phyloP scores from a whole-genome alignment of 2,113 vertebrate species.

The Dicentrarchus labrax region DNA sequence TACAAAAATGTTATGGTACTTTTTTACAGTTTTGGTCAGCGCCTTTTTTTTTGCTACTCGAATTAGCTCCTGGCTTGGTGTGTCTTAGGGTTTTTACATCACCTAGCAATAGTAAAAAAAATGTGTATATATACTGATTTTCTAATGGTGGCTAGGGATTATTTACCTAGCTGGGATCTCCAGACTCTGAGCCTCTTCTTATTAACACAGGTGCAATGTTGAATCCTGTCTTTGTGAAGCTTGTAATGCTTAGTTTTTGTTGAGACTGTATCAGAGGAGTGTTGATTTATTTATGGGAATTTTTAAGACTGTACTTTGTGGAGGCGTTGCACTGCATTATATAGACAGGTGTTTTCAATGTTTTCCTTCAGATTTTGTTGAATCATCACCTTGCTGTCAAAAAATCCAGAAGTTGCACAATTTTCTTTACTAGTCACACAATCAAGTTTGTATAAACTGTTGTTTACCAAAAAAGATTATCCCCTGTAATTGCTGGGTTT shows the following conservation, averaged over 20 bases:
- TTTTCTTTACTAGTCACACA: neutral
- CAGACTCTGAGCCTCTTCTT: neutral
- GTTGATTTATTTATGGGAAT: neutral
- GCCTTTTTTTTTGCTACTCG: neutral
- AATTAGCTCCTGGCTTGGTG: neutral
- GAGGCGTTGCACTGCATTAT: neutral
- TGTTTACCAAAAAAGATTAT: neutral
- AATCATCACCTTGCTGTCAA: neutral
- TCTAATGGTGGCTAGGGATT: neutral
- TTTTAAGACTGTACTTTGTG: neutral
- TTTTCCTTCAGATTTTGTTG: neutral
- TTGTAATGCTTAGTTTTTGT: neutral
- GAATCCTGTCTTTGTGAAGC: conserved; percentile 1
- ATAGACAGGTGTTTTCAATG: neutral
- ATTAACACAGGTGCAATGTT: neutral
- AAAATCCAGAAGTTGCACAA: neutral
- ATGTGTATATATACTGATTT: neutral
- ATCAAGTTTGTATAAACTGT: neutral
- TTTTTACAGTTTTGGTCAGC: neutral
- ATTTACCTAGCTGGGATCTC: conserved; percentile 2
- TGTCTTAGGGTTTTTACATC: conserved; percentile 3
- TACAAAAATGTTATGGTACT: neutral
- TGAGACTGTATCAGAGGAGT: neutral
- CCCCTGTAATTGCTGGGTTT: neutral
- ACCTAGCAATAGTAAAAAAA: too few species aligned